A percentile compares a stretch with the other conserved stretches of the same genome.
Conservation (phyloP, 2,888 invertebrate species). For the Hydropsyche betteni region DNA sequence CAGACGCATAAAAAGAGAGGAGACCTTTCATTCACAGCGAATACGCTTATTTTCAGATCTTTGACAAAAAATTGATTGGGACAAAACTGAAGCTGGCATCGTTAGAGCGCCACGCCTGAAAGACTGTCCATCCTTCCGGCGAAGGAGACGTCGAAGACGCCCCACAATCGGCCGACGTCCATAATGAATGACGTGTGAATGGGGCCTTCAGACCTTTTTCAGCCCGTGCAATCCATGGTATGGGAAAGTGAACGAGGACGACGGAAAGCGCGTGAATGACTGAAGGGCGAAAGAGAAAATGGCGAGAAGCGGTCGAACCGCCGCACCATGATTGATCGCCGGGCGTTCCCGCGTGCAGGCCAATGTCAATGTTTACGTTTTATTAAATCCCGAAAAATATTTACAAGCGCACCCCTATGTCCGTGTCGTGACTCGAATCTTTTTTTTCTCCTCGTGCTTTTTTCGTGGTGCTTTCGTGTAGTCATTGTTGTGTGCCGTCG, state of each 20-base stretch:
- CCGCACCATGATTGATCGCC: conserved; percentile 35
- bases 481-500: conserved; percentile 6
- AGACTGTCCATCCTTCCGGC: conserved; percentile 12
- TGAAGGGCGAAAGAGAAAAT: too few species aligned
- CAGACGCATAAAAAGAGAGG: too few species aligned
- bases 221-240: neutral
- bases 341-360: conserved; percentile 20
- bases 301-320: conserved; percentile 9
- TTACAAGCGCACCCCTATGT: conserved; percentile 30
- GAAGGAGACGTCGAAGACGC: neutral
- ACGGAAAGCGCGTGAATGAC: neutral
- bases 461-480: neutral
- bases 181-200: conserved; percentile 40
- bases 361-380: conserved; percentile 41
- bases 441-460: conserved; percentile 7
- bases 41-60: too few species aligned
- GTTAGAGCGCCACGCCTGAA: too few species aligned
- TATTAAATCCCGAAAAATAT: conserved; percentile 40
- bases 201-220: conserved; percentile 39
- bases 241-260: neutral
- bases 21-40: too few species aligned
- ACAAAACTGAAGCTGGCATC: too few species aligned
- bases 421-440: conserved; percentile 35
- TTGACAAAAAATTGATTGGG: too few species aligned
- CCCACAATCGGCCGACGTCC: conserved; percentile 28